Evolutionary conservation across 2,113 vertebrate genomes (phyloP), one percentile per base, ranked within the genome.

Genomic region (Charina bottae): DNA sequence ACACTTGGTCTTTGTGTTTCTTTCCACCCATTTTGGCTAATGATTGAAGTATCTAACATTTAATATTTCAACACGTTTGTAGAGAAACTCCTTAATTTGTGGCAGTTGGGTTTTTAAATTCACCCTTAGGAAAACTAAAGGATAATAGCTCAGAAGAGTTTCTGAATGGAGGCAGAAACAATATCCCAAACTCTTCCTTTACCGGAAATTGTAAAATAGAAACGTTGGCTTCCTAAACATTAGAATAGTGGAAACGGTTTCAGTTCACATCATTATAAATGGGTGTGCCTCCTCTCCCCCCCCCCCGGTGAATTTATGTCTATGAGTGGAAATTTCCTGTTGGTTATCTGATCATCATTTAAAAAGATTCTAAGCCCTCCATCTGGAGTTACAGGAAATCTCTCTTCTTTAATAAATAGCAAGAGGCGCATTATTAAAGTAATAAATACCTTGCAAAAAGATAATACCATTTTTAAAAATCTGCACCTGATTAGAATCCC

Each of bases 341-440:
- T 93, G 90, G n/a, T 12, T 0, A 49, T 68, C 90, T 89, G 37
- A 92, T 96, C 90, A 37, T 91, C 91, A 62, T 91, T 85, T 72
- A 90, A 93, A 84, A 49, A 68, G 42, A 87, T 91, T 17, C 78
- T 92, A 72, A 83, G 83, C 7, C n/a, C 64, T 90, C 90, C 88
- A 93, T 56, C 56, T 59, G 17, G 21, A 62, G 21, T 85, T 92
- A 33, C 87, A 90, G 83, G 94, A 83, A 85, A 62, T 42, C 64
- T 24, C 64, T 59, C 46, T 68, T 56, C 21, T 54, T 87, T 87
- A 62, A 90, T 90, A 84, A 87, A 90, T 87, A 21, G n/a, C 19
- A 21, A 59, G 28, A 53, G 2, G 21, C 3, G 86, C 2, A 88
- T 24, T 46, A 91, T 85, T 87, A 68, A 28, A 94, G 78, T 17